Evolutionary conservation across 2,113 vertebrate species (phyloP).

Genomic region (Ochotona curzoniae): DNA sequence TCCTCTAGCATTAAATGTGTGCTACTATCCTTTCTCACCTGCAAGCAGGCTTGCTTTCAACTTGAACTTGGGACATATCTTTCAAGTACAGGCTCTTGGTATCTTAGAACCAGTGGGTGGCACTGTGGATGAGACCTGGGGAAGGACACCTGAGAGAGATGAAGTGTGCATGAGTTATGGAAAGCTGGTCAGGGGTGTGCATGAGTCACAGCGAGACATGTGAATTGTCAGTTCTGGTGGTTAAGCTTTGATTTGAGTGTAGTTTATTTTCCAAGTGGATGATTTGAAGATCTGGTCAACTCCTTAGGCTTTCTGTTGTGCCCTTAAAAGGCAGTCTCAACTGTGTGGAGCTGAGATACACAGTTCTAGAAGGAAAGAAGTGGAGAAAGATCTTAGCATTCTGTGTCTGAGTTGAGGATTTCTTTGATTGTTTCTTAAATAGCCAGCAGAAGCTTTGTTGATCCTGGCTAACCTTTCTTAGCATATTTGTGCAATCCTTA

Average conservation of each 20-base stretch:
- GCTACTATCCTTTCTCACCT: neutral
- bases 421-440: neutral
- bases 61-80: neutral
- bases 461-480: neutral
- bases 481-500: neutral
- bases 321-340: neutral
- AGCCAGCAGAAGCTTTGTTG: neutral
- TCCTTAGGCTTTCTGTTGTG: neutral
- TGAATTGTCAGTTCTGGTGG: neutral
- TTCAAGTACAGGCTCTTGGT: neutral
- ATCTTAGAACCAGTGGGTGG: neutral
- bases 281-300: neutral
- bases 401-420: neutral
- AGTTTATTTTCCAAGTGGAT: neutral
- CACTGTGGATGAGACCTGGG: neutral
- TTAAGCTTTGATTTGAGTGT: neutral
- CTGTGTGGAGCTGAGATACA: neutral
- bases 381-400: neutral
- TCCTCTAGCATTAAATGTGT: neutral
- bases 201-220: accelerated
- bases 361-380: neutral
- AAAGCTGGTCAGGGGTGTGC: accelerated
- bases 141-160: neutral
- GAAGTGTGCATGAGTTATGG: neutral
- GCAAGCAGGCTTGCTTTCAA: neutral